Evolutionary conservation across 1,140 invertebrate genomes (phyloP).

Genomic region (Musca domestica): DNA sequence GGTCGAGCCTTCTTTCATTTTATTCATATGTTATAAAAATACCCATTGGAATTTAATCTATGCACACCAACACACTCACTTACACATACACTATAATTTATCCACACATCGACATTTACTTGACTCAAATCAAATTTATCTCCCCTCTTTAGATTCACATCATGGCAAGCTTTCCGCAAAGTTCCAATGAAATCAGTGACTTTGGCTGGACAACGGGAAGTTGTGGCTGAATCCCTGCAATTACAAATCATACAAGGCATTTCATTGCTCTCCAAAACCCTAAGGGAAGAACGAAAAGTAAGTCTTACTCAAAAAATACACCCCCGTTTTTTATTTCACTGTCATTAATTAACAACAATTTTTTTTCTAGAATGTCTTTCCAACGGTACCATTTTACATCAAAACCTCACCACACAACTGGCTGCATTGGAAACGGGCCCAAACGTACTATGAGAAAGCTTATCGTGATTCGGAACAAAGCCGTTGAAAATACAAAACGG

Average conservation of each 20-base stretch:
- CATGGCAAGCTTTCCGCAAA: constrained; percentile 84
- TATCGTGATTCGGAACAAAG: constrained; percentile 87
- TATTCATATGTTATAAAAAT: no score
- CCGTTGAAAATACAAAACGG: constrained; percentile 90
- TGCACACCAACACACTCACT: no score
- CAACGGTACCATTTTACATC: constrained; percentile 82
- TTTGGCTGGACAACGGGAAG: constrained; percentile 95
- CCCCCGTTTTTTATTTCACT: no score
- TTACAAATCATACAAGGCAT: constrained; percentile 84
- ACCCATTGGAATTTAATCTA: no score
- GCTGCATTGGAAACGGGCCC: constrained; percentile 78
- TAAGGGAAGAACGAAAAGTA: constrained; percentile 86
- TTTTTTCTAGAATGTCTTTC: constrained; percentile 72
- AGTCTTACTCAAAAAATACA: no score
- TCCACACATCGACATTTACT: no score
- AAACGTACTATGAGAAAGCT: constrained; percentile 93
- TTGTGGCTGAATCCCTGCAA: constrained; percentile 91
- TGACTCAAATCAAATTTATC: no score
- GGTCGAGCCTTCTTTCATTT: no score
- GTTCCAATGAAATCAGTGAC: constrained; percentile 91
- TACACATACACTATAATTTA: no score
- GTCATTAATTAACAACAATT: no score
- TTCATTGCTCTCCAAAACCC: constrained; percentile 80
- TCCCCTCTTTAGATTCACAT: constrained; percentile 74
- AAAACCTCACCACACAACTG: constrained; percentile 71